A percentile compares a stretch with the other conserved stretches of the same genome.
Evolutionary conservation across 53 echinoderm and acorn worm genomes (phyloP).

Genomic region (Echinarachnius parma): DNA sequence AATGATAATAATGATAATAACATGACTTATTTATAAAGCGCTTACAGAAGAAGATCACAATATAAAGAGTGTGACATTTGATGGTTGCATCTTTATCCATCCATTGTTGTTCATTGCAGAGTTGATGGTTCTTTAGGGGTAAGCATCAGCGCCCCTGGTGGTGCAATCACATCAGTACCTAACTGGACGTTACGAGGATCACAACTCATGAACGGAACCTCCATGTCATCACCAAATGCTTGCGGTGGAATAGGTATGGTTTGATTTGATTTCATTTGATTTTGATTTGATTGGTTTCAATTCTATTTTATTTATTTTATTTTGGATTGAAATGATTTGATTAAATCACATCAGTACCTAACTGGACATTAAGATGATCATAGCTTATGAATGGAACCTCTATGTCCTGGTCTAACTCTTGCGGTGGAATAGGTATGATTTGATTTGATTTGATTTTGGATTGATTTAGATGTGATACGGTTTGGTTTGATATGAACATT

Average conservation of each 20-base stretch:
- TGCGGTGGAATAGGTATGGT: constrained; percentile 99
- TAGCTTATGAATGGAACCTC: constrained; percentile 99
- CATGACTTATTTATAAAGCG: too few relatives aligned
- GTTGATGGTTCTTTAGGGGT: constrained; percentile 95
- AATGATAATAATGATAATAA: too few relatives aligned
- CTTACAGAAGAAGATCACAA: too few relatives aligned
- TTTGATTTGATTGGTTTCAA: too few relatives aligned
- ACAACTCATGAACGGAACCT: constrained; percentile 98
- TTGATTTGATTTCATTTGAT: too few relatives aligned
- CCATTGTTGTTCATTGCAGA: constrained; percentile 49
- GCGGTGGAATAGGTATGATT: constrained; percentile 98
- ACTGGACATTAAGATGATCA: constrained; percentile 92
- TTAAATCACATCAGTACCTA: constrained; percentile 99
- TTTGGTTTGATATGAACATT: too few relatives aligned
- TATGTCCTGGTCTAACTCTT: constrained; percentile 98
- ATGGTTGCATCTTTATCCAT: too few relatives aligned
- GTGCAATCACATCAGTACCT: constrained; percentile 98
- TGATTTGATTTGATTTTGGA: too few relatives aligned
- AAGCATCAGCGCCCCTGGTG: constrained; percentile 96
- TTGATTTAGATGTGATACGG: too few relatives aligned
- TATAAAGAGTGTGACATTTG: too few relatives aligned
- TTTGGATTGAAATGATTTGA: too few relatives aligned
- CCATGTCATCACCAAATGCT: constrained; percentile 99
- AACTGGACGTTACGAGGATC: constrained; percentile 97
- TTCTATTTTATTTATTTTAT: too few relatives aligned